Evolutionary conservation across 2,113 vertebrate species (phyloP).

Genomic region (Aspiorhynchus laticeps): DNA sequence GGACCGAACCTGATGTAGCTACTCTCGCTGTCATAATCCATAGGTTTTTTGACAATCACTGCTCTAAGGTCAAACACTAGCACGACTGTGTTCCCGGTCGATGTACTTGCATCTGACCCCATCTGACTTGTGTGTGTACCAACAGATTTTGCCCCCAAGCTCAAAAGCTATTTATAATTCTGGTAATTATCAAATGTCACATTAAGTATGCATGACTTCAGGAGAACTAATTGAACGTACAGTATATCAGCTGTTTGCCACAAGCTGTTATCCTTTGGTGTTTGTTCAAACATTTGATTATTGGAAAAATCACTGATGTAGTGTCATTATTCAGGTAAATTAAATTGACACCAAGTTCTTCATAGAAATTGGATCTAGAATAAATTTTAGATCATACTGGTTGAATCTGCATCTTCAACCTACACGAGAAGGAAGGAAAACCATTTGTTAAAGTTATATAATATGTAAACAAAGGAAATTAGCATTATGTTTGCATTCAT

Average conservation of each 20-base stretch:
- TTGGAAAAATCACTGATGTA: neutral
- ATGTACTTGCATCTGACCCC: neutral
- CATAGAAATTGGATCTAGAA: neutral
- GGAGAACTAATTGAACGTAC: constrained; percentile 17
- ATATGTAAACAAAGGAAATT: neutral
- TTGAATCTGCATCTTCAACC: neutral
- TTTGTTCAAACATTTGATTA: neutral
- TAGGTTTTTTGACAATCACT: neutral
- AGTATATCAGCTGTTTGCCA: constrained; percentile 15
- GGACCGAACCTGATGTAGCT: neutral
- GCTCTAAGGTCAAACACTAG: constrained; percentile 32
- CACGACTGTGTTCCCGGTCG: neutral
- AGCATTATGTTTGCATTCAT: neutral
- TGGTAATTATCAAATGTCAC: constrained; percentile 43
- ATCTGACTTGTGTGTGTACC: neutral
- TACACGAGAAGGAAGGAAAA: neutral
- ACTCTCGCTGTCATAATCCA: neutral
- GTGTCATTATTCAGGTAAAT: neutral
- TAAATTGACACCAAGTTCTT: neutral
- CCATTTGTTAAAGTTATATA: neutral
- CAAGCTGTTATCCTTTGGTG: constrained; percentile 10
- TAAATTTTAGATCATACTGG: neutral
- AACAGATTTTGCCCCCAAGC: constrained; percentile 30
- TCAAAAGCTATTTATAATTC: constrained; percentile 50
- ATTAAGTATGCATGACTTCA: constrained; percentile 37